Evolutionary conservation across 2,888 invertebrate species (phyloP).

Genomic region (Cryptus viduatorius): DNA sequence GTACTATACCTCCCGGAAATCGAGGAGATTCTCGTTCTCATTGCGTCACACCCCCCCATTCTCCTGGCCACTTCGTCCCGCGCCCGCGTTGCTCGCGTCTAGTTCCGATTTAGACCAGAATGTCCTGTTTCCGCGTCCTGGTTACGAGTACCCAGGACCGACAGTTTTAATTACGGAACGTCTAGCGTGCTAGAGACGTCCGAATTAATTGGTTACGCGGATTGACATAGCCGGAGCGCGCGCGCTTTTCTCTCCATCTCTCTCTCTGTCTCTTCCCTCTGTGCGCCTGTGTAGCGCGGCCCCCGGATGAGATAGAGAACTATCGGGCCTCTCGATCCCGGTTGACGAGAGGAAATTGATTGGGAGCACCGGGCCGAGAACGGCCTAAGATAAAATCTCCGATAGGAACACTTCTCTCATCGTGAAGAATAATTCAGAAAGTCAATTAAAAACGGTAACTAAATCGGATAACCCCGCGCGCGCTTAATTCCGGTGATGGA

Average conservation of each 20-base stretch:
- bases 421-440: slow-evolving; percentile 56
- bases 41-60: background rate
- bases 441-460: slow-evolving; percentile 61
- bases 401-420: slow-evolving; percentile 30
- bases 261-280: background rate
- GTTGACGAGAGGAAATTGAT: slow-evolving; percentile 50
- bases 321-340: slow-evolving; percentile 36
- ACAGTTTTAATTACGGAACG: slow-evolving; percentile 60
- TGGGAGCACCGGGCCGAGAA: slow-evolving; percentile 40
- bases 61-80: background rate
- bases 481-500: slow-evolving; percentile 50
- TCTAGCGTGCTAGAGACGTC: slow-evolving; percentile 48
- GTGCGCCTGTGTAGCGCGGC: background rate
- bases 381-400: slow-evolving; percentile 45
- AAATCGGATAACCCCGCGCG: slow-evolving; percentile 35
- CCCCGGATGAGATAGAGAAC: background rate
- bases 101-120: slow-evolving; percentile 30
- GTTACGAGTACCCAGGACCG: slow-evolving; percentile 53
- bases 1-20: background rate
- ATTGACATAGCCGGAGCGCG: slow-evolving; percentile 55
- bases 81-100: background rate
- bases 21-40: slow-evolving; percentile 1
- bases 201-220: slow-evolving; percentile 70
- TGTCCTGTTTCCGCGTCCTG: slow-evolving; percentile 49
- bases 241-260: slow-evolving; percentile 20